Base-by-base conservation (phyloP, 1,140 invertebrate species). In the Cheumatopsyche charites region DNA sequence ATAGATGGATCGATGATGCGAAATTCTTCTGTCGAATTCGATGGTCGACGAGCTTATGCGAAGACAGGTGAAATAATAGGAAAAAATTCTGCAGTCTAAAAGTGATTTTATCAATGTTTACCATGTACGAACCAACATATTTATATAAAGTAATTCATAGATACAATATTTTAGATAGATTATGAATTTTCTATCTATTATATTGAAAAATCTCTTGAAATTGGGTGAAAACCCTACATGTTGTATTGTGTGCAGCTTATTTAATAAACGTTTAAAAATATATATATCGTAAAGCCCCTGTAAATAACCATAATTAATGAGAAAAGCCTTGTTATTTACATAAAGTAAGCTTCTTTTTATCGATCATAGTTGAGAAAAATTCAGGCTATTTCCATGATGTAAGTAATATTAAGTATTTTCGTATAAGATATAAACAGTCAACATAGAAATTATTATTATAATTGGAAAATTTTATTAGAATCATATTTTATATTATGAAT, bases 51-150 rank as follows among this genome's bases (percentile, higher is more conserved):
- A 75, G 92, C 92, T 13, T 89, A 92, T 77, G 90, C 91, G 19
- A 91, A 90, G 77, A 91, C 91, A 26, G 90, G 91, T 49, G 87
- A 88, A 77, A 92, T 93, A 75, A 91, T 92, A 75, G 92, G 91
- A 73, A 93, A 93, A 84, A 91, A 93, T 78, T 94, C 92, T 12
- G 91, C 92, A 62, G 92, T 94, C 68, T 94, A 91, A 87, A 83
- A n/a, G n/a, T 19, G 26, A 63, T 41, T 43, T 5, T 23, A 17
- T 25, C 11, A 58, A 58, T 25, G 21, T 58, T 25, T 58, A 58
- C 12, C 11, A 58, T 58, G 55, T 58, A 23, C 25, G 19, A 21
- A 25, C n/a, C 21, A 21, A 25, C 12, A 11, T 58, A 58, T 23
- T 21, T 23, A 58, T 58, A 36, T n/a, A 36, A 36, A 4, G 9